Percentiles rank a stretch among this genome's conserved stretches.
Evolutionary conservation across 2,113 vertebrate genomes (phyloP).

Genomic region (Panurus biarmicus): DNA sequence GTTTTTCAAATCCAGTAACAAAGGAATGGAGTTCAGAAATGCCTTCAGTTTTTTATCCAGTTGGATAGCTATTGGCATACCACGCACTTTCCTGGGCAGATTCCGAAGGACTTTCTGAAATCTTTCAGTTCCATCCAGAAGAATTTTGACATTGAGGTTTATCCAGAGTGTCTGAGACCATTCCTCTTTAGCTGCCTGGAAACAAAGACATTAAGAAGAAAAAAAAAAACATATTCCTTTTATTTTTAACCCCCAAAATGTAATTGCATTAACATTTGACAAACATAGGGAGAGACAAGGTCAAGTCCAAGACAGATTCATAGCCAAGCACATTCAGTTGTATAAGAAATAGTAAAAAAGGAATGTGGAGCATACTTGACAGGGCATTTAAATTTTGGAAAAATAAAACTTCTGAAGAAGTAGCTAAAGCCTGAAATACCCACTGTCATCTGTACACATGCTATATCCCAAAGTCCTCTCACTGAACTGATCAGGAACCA

Average conservation of each 20-base stretch:
- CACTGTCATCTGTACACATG: background rate
- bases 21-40: slow-evolving; percentile 87
- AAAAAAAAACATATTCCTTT: background rate
- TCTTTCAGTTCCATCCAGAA: slow-evolving; percentile 84
- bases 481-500: background rate
- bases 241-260: background rate
- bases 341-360: background rate
- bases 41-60: slow-evolving; percentile 87
- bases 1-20: slow-evolving; percentile 91
- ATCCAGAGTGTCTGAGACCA: slow-evolving; percentile 94
- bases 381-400: background rate
- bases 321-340: background rate
- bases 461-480: background rate
- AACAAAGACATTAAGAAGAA: background rate
- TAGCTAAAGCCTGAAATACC: background rate
- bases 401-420: background rate
- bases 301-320: background rate
- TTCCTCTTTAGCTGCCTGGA: slow-evolving; percentile 81
- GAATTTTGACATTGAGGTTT: slow-evolving; percentile 83
- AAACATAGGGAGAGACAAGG: background rate
- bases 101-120: slow-evolving; percentile 79
- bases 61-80: slow-evolving; percentile 73
- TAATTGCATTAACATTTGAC: background rate
- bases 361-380: background rate
- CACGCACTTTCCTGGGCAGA: slow-evolving; percentile 78